Conservation (phyloP, 2,888 invertebrate genomes). For the Chironomus tentans region DNA sequence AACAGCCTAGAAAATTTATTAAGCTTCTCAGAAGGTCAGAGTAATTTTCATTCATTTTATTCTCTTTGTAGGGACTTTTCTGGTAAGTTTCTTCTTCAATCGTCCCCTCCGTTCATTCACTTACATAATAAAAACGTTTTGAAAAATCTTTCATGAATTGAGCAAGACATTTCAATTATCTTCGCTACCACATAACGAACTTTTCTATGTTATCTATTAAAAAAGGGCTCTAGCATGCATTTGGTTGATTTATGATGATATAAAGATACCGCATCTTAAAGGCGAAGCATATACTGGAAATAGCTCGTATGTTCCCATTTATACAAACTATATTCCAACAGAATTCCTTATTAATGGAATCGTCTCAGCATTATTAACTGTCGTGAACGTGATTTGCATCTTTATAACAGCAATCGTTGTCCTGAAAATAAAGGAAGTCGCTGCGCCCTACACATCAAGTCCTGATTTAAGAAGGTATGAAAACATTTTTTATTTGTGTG, state of each 20-base stretch:
- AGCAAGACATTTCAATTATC: constrained; percentile 2
- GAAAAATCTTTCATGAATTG: neutral
- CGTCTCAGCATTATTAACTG: constrained; percentile 67
- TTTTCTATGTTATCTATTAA: neutral
- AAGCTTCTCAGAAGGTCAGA: too few species aligned
- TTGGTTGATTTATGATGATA: constrained; percentile 56
- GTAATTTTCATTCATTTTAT: too few species aligned
- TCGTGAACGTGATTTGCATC: constrained; percentile 76
- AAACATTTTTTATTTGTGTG: constrained; percentile 28
- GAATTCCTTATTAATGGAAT: constrained; percentile 72
- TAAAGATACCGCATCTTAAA: constrained; percentile 60
- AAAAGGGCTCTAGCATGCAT: constrained; percentile 62
- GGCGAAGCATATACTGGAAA: constrained; percentile 55
- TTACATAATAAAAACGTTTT: neutral
- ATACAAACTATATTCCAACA: constrained; percentile 63
- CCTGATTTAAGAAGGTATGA: constrained; percentile 55
- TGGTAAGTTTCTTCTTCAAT: neutral
- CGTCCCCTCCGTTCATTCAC: neutral
- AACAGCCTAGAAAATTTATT: too few species aligned
- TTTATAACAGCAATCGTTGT: constrained; percentile 71
- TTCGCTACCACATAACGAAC: neutral
- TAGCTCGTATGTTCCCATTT: constrained; percentile 55
- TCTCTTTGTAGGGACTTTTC: constrained; percentile 6
- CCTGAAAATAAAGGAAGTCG: constrained; percentile 75
- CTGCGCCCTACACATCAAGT: constrained; percentile 68